A percentile compares a stretch with the other conserved stretches of the same genome.
phyloP scores from a whole-genome alignment of 64 coral and sea anemone species.

The Astreopora myriophthalma region DNA sequence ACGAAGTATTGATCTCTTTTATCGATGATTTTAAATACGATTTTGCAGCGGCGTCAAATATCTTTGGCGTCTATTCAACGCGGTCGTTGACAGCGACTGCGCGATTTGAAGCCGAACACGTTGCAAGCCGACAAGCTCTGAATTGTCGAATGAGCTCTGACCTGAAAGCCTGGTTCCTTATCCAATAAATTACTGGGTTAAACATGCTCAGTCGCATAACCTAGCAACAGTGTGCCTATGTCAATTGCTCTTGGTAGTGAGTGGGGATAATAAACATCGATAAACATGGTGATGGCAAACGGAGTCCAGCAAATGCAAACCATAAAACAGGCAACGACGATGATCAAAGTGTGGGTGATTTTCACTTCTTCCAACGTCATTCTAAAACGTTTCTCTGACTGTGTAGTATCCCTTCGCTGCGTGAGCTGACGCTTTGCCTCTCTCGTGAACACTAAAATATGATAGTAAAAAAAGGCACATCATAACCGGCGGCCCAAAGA shows the following conservation, averaged over 20 bases:
- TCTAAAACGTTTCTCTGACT: neutral
- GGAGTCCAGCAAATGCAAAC: constrained; percentile 67
- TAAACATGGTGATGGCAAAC: constrained; percentile 80
- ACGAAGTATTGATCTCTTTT: no score
- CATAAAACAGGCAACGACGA: constrained; percentile 63
- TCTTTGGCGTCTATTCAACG: neutral
- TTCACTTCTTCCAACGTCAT: constrained; percentile 47
- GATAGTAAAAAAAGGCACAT: constrained; percentile 70
- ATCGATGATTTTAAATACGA: no score
- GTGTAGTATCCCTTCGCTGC: neutral
- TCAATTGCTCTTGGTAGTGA: constrained; percentile 33
- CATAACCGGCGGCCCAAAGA: constrained; percentile 52
- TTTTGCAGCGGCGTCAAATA: no score
- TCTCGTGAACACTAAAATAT: constrained; percentile 63
- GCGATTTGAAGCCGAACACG: neutral
- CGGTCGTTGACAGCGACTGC: neutral
- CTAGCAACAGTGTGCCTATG: constrained; percentile 13
- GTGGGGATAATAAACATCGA: constrained; percentile 42
- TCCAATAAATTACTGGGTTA: constrained; percentile 68
- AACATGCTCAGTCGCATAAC: constrained; percentile 77
- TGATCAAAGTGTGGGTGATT: constrained; percentile 72
- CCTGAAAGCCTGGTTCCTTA: constrained; percentile 53
- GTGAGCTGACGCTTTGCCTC: neutral
- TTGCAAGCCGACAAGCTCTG: neutral
- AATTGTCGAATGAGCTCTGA: constrained; percentile 30